Evolutionary conservation across 30 jellyfish, hydroid and myxozoan genomes (phyloP), one percentile per base, ranked within the genome.

Genomic region (Cassiopea andromeda): DNA sequence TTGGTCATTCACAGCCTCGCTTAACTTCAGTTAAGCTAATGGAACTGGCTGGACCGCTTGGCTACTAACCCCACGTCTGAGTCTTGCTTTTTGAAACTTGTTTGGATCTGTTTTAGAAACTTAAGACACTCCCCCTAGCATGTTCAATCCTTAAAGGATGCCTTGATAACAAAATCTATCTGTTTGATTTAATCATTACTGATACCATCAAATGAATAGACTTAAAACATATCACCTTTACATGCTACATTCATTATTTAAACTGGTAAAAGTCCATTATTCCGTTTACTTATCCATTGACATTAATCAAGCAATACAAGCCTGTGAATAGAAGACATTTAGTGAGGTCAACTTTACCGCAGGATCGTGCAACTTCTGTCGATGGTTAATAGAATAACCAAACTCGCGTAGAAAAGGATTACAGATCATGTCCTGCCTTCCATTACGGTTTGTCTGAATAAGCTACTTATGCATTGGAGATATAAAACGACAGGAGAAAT

Each of bases 361-460:
- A 81, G 88, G 43, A 60, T 48, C 80, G 90, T 58, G 94, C 86
- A 78, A 43, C 83, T 87, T 73, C 88, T 67, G 82, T 67, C 78
- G 82, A 60, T 78, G 90, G 94, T 72, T 87, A 68, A 87, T 81
- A 81, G 75, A 78, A 87, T 87, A 78, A 87, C 90, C 94, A 87
- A 87, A 87, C 88, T 87, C 90, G 87, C 85, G 82, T 60, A 87
- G 78, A 49, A 48, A 44, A 74, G 90, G 94, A 87, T 87, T 87
- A 87, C 47, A 54, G 90, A 78, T 87, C 90, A 87, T 78, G 77
- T 87, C 82, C 90, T 45, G 49, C 71, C 88, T 80, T 87, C 78
- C 78, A 87, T 87, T 87, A 87, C 82, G 94, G 94, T 78, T 81
- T 78, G 82, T 68, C 81, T 80, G 82, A 76, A 73, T 87, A 87